Evolutionary conservation across 2,888 invertebrate species (phyloP).

Genomic region (Drosophila helvetica): DNA sequence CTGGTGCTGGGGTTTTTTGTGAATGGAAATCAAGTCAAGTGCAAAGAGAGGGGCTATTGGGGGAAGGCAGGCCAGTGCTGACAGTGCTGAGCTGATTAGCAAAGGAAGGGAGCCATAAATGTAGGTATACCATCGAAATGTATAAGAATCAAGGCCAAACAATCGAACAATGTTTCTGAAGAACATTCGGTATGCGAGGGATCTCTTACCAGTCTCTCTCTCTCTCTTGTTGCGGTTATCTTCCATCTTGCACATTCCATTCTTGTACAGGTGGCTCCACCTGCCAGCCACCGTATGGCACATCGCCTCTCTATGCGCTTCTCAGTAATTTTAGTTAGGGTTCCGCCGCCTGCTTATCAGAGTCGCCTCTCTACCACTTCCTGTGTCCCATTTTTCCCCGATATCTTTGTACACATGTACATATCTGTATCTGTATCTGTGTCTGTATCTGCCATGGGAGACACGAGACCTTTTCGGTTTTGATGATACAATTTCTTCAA

Average conservation of each 20-base stretch:
- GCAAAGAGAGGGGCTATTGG: conserved; percentile 11
- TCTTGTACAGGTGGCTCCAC: conserved; percentile 11
- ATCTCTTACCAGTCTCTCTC: neutral
- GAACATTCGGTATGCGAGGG: neutral
- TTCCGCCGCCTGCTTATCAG: conserved; percentile 32
- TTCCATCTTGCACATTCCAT: neutral
- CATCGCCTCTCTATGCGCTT: conserved; percentile 36
- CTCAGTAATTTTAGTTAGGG: conserved; percentile 19
- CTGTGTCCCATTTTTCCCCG: conserved; percentile 44
- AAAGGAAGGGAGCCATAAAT: neutral
- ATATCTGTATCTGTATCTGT: no score
- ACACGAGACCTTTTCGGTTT: conserved; percentile 29
- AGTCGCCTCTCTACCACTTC: conserved; percentile 10
- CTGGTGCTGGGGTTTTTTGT: conserved; percentile 51
- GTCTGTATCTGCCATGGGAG: no score
- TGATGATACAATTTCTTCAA: conserved; percentile 29
- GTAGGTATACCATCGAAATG: neutral
- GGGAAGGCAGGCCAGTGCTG: conserved; percentile 5
- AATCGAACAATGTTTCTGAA: neutral
- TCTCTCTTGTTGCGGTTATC: no score
- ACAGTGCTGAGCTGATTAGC: no score
- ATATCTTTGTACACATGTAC: conserved; percentile 6
- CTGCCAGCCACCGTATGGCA: neutral
- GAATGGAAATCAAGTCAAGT: conserved; percentile 58
- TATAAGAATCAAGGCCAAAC: neutral